A percentile compares a stretch with the other conserved stretches of the same genome.
phyloP scores from a whole-genome alignment of 2,113 vertebrate species.

The Urocolius indicus region DNA sequence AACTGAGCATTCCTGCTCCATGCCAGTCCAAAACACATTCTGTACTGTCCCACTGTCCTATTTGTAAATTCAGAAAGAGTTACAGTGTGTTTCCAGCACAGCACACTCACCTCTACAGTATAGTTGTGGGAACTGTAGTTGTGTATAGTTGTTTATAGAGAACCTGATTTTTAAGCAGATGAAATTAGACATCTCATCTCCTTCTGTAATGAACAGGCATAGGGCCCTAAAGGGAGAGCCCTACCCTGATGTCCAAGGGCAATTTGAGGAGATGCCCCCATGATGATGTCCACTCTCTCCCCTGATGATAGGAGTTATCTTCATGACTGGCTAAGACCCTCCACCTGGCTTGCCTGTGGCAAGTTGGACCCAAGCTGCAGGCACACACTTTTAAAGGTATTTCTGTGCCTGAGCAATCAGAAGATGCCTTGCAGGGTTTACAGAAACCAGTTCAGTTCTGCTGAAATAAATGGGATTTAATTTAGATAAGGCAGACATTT shows the following conservation, averaged over 20 bases:
- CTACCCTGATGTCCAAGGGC: neutral
- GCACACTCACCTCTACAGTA: fast-evolving
- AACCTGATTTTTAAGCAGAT: neutral
- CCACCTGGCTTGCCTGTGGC: neutral
- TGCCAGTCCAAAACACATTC: neutral
- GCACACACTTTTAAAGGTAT: neutral
- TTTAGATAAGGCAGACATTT: neutral
- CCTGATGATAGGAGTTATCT: neutral
- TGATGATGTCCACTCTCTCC: neutral
- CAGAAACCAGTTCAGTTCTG: neutral
- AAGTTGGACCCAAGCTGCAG: neutral
- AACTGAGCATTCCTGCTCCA: neutral
- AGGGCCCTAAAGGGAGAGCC: neutral
- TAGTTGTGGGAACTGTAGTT: too few species aligned
- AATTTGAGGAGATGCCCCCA: neutral
- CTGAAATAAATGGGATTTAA: neutral
- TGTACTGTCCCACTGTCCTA: neutral
- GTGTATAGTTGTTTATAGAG: too few species aligned
- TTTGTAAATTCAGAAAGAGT: neutral
- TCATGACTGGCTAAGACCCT: neutral
- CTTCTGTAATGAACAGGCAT: fast-evolving
- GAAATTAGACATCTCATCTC: neutral
- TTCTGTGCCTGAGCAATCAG: neutral
- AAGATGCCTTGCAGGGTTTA: neutral
- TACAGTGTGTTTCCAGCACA: fast-evolving